phyloP scores from a whole-genome alignment of 2,888 invertebrate genomes.

The Monoplex corrugatus region DNA sequence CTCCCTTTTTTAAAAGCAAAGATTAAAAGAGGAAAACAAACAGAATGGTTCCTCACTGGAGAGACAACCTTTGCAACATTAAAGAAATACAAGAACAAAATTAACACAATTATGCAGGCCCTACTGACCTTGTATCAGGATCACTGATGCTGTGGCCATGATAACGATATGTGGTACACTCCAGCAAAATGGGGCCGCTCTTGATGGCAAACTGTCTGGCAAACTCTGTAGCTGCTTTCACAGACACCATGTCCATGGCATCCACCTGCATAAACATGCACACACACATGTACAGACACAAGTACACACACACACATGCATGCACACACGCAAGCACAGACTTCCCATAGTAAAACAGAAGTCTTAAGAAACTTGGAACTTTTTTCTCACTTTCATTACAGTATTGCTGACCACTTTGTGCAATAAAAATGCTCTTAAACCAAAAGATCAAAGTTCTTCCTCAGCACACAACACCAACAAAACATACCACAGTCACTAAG shows the following conservation, averaged over 20 bases:
- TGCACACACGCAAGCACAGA: background rate
- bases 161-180: slow-evolving; percentile 97
- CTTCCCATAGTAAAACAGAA: no score
- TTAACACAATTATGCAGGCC: background rate
- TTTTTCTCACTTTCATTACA: background rate
- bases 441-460: background rate
- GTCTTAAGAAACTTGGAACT: background rate
- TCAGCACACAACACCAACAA: background rate
- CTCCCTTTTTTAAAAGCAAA: no score
- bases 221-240: slow-evolving; percentile 91
- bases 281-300: background rate
- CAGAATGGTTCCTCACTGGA: no score
- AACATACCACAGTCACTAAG: no score
- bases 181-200: slow-evolving; percentile 93
- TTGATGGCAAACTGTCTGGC: slow-evolving; percentile 92
- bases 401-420: no score
- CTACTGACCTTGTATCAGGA: slow-evolving; percentile 93
- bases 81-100: background rate
- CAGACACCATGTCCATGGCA: slow-evolving; percentile 98
- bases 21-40: no score
- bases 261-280: slow-evolving; percentile 84
- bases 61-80: no score
- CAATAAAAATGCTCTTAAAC: no score
- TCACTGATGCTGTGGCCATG: slow-evolving; percentile 99
- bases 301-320: background rate